Base-by-base conservation (phyloP, 2,797 vertebrate species). In the Enteromius trimaculatus region DNA sequence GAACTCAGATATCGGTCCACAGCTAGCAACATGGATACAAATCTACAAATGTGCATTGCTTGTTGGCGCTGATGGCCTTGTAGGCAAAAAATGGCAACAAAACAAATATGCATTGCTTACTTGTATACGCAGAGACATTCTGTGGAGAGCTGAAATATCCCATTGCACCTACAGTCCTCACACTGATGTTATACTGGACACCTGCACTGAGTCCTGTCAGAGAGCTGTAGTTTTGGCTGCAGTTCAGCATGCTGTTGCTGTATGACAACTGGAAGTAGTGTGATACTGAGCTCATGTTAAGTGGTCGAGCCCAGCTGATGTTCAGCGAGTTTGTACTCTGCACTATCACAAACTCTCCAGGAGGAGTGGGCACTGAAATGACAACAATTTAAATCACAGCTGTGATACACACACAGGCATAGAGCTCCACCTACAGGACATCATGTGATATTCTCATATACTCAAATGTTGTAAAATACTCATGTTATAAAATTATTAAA, bases 351-450 rank as follows among this genome's bases (percentile, higher is more conserved):
- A 55, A 19, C 19, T 26, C 53, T 3, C 91, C 90, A 34, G 94
- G 93, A 84, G 94, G 92, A 77, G 83, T 93, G n/a, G 94, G 93
- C 86, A 92, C 94, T 95, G 72, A 75, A 75, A 64, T 44, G 68
- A 77, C 53, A 70, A 85, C 16, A 34, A 29, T 26, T 42, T 17
- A 47, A 34, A 53, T 26, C 13, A 64, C 14, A 53, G 10, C 69
- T 60, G 6, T 55, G 10, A 64, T 21, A 77, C 23, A 13, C 53
- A 77, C 7, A 39, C 34, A 42, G 21, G 2, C 34, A 19, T 4
- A 64, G 39, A 47, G 39, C 60, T 34, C 60, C 60, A 47, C 23
- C 60, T 64, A 65, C 60, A 65, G 60, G 26, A 21, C 39, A 64
- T 47, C 23, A n/a, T 7, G 17, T 64, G 9, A 47, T 60, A 65